Conservation (phyloP, 2,888 invertebrate species). For the Leucophenga montana region DNA sequence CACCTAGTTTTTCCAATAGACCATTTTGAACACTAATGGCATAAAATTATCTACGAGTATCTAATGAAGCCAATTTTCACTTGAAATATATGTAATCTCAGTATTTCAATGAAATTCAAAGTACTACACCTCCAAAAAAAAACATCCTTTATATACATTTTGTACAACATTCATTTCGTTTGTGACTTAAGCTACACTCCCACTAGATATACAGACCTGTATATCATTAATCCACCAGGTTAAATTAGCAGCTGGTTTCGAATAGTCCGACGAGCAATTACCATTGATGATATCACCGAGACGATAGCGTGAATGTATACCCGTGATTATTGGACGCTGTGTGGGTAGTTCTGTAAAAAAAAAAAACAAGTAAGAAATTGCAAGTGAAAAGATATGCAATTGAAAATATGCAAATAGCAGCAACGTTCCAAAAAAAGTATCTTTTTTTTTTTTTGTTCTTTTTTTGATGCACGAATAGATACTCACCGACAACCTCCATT, state of each 20-base stretch:
- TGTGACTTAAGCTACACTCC: no score
- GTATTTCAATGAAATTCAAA: no score
- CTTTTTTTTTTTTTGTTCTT: no score
- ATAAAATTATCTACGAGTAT: no score
- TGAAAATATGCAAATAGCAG: conserved; percentile 24
- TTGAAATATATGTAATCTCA: no score
- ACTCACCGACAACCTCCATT: conserved; percentile 73
- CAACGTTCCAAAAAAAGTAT: background rate
- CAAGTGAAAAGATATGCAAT: conserved; percentile 20
- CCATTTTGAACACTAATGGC: no score
- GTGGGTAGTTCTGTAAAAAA: conserved; percentile 73
- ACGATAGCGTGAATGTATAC: conserved; percentile 75
- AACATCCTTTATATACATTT: no score
- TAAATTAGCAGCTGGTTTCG: conserved; percentile 76
- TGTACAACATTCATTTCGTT: no score
- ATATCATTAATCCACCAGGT: conserved; percentile 77
- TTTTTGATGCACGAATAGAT: no score
- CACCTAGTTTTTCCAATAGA: no score
- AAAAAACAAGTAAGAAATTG: background rate
- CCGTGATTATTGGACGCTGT: conserved; percentile 75
- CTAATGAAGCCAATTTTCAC: no score
- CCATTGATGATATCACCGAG: conserved; percentile 75
- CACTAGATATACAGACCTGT: conserved; percentile 56
- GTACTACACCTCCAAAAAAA: no score
- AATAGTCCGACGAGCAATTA: conserved; percentile 76